Evolutionary conservation across 2,113 vertebrate species (phyloP), one percentile per base, ranked within the genome.

Genomic region (Oxyruncus cristatus): DNA sequence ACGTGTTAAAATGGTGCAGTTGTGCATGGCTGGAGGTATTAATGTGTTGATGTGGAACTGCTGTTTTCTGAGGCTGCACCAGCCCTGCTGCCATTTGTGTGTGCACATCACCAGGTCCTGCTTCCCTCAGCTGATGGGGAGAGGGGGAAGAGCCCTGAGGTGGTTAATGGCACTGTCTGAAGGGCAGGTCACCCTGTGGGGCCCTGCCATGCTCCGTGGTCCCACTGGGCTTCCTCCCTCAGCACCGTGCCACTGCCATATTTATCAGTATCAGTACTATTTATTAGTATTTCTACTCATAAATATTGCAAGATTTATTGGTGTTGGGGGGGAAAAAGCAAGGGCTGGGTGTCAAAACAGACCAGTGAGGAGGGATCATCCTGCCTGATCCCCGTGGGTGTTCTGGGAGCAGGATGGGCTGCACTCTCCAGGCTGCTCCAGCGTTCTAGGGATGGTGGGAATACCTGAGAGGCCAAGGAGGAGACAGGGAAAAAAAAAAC

Each of bases 231-330:
- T 15, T 8, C 73, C 58, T 37, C 56, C 6, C 30, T 30, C 49
- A 5, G 4, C 20, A 1, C 27, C 4, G 11, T 2, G 44, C 50
- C 44, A 42, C 52, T 9, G 58, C 10, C 2, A 0, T 10, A 4
- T 8, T 55, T 58, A 2, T 24, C 12, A 53, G 56, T 2, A 33
- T 1, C 50, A 52, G 3, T 27, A 27, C 26, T 14, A 26, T 15
- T 50, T 50, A 50, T 23, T 50, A 50, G 49, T 27, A 50, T 50
- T 50, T 27, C 8, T 50, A 50, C 49, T 50, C 14, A 27, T 50
- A 50, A 50, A 50, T 50, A 50, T 50, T 11, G 58, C 14, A 2
- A 0, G 9, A 3, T 8, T 47, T 58, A 3, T 21, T 12, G 46
- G 49, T 1, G 21, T 1, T 52, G 66, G 24, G 70, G 17, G 50